A percentile compares a stretch with the other conserved stretches of the same genome.
These are phyloP conservation scores for Microcebus tavaratra DNA, from an alignment of 2,113 vertebrate genomes.

Conservation along the genomic window DNA sequence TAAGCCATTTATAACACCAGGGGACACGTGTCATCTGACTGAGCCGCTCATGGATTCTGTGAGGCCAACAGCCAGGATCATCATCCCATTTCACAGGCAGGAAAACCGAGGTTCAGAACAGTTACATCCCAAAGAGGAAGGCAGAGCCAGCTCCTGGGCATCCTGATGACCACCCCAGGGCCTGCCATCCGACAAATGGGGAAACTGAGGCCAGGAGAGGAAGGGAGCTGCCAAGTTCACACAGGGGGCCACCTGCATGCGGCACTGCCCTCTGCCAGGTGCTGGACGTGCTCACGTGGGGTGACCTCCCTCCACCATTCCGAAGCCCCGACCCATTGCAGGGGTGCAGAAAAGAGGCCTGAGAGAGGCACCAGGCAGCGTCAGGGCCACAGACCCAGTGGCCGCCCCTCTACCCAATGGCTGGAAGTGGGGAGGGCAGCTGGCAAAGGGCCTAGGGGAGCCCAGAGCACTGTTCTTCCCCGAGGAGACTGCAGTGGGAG, in stretches of 20 bases:
- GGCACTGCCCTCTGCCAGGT: neutral
- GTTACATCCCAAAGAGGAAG: neutral
- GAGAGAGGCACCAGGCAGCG: neutral
- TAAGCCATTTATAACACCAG: neutral
- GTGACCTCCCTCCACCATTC: neutral
- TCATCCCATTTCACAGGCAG: neutral
- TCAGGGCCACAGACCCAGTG: too few relatives aligned
- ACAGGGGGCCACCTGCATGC: rapidly evolving
- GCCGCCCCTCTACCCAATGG: rapidly evolving
- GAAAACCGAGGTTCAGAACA: neutral
- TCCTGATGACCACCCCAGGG: neutral
- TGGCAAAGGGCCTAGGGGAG: neutral
- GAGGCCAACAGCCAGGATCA: neutral
- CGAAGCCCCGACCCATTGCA: neutral
- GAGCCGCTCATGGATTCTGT: neutral
- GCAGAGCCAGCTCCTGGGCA: neutral
- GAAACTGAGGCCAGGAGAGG: neutral
- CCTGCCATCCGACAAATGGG: neutral
- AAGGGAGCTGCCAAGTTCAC: neutral
- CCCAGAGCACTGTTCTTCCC: neutral
- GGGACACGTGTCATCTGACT: rapidly evolving
- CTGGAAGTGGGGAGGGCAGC: neutral
- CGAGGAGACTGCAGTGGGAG: neutral
- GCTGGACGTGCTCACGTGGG: rapidly evolving
- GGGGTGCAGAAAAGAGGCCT: neutral